Evolutionary conservation across 2,797 vertebrate genomes (phyloP).

Genomic region (Microchirus variegatus): DNA sequence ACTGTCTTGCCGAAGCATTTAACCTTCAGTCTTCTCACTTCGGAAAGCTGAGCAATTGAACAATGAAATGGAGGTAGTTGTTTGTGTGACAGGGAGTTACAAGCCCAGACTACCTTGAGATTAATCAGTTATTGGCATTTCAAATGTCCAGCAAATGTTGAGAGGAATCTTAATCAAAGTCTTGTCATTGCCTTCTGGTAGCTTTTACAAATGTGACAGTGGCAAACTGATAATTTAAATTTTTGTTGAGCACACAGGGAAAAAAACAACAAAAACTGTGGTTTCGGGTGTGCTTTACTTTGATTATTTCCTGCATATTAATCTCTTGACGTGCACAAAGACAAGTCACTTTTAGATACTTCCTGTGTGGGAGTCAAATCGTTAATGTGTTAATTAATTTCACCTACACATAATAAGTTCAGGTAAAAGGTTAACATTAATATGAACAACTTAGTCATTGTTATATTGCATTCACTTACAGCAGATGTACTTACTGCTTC

Average conservation of each 20-base stretch:
- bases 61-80: conserved; percentile 77
- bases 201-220: conserved; percentile 20
- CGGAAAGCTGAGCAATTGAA: conserved; percentile 72
- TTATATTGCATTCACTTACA: too few relatives aligned
- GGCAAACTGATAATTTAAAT: conserved; percentile 45
- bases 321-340: too few relatives aligned
- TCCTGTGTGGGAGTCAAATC: too few relatives aligned
- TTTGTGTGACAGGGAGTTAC: conserved; percentile 65
- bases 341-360: too few relatives aligned
- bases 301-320: too few relatives aligned
- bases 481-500: too few relatives aligned
- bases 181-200: conserved; percentile 17
- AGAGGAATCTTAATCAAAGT: conserved; percentile 16
- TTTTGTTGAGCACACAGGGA: conserved; percentile 10
- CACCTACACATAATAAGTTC: too few relatives aligned
- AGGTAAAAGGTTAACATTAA: too few relatives aligned
- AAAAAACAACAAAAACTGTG: not conserved
- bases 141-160: conserved; percentile 38
- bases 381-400: too few relatives aligned
- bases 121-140: conserved; percentile 63
- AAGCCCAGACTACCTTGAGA: conserved; percentile 52
- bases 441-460: too few relatives aligned
- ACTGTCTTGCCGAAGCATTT: conserved; percentile 71
- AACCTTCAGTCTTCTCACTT: conserved; percentile 76
- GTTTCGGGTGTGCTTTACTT: too few relatives aligned